Conservation (phyloP, 2,113 vertebrate genomes). For the Leptobrachium leishanense region DNA sequence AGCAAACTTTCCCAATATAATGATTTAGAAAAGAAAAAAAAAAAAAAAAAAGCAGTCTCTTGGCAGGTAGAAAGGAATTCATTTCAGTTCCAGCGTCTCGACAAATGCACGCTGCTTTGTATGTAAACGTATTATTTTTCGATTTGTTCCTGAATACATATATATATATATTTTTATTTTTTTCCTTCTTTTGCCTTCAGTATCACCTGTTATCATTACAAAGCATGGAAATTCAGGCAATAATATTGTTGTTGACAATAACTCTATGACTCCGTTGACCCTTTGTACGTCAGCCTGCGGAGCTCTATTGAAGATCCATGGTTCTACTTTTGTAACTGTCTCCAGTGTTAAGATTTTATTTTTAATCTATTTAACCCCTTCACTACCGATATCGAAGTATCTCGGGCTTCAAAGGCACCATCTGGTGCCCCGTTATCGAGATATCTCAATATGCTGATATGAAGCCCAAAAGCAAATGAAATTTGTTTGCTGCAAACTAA, state of each 20-base stretch:
- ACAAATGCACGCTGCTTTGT: slow-evolving; percentile 1
- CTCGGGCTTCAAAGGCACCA: no score
- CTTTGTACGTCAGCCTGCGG: background rate
- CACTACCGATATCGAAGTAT: no score
- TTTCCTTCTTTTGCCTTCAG: background rate
- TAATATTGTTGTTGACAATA: background rate
- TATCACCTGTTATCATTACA: slow-evolving; percentile 8
- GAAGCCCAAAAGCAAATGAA: no score
- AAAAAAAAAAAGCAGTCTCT: slow-evolving; percentile 17
- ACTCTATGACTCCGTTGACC: background rate
- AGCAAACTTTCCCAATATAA: slow-evolving; percentile 39
- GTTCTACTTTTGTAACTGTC: no score
- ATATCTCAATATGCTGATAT: no score
- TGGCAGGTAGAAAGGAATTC: slow-evolving; percentile 17
- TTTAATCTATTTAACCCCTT: no score
- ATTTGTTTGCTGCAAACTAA: no score
- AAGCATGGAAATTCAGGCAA: background rate
- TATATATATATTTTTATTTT: background rate
- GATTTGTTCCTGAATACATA: background rate
- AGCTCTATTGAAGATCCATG: background rate
- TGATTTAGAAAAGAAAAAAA: slow-evolving; percentile 21
- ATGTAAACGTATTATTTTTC: background rate
- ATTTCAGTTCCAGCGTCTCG: slow-evolving; percentile 10
- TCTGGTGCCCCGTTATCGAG: no score
- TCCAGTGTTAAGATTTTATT: no score